These are phyloP conservation scores for Pollenia griseotomentosa DNA, from an alignment of 2,888 invertebrate genomes.

Conservation along the genomic window DNA sequence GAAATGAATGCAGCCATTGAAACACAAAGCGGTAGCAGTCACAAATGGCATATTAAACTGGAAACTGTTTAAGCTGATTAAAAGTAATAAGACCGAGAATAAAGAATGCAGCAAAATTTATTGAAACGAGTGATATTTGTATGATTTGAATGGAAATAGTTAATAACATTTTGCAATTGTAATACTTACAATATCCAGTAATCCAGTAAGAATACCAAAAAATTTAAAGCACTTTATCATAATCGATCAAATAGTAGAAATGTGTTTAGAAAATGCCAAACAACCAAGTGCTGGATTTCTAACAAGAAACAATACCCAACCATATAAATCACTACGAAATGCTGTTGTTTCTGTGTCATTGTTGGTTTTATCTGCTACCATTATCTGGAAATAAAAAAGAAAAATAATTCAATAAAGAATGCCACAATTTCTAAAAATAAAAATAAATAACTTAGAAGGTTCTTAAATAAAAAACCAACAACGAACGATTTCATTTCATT, in stretches of 20 bases:
- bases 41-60: background rate
- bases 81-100: background rate
- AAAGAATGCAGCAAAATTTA: slow-evolving; percentile 9
- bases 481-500: slow-evolving; percentile 43
- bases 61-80: slow-evolving; percentile 38
- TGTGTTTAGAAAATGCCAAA: slow-evolving; percentile 30
- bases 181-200: slow-evolving; percentile 16
- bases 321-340: background rate
- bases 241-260: slow-evolving; percentile 62
- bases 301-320: slow-evolving; percentile 11
- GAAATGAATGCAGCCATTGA: background rate
- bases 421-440: slow-evolving; percentile 45
- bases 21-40: background rate
- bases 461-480: slow-evolving; percentile 39
- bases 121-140: slow-evolving; percentile 26
- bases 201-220: slow-evolving; percentile 5
- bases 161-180: slow-evolving; percentile 62
- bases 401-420: slow-evolving; percentile 44
- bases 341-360: slow-evolving; percentile 9
- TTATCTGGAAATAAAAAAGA: slow-evolving; percentile 29
- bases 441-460: slow-evolving; percentile 38
- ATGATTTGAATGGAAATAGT: background rate
- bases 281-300: slow-evolving; percentile 14
- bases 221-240: slow-evolving; percentile 50
- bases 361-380: slow-evolving; percentile 23